These are phyloP conservation scores for Cygnus buccinator DNA, from an alignment of 2,113 vertebrate genomes.

Conservation along the genomic window DNA sequence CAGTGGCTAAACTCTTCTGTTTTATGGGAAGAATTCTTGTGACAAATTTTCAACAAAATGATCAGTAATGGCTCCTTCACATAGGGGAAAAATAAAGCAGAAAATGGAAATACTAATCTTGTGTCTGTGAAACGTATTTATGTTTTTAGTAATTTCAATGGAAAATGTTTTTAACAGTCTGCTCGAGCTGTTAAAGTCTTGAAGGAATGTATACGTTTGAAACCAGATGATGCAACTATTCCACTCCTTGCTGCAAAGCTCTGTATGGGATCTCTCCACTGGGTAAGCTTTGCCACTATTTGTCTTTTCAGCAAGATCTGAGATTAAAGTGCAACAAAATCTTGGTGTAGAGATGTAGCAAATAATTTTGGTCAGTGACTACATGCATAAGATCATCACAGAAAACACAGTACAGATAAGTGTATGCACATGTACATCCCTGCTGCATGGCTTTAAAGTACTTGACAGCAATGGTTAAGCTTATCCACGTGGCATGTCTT, in stretches of 20 bases:
- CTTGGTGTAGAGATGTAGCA: not conserved
- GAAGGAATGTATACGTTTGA: slow-evolving; percentile 95
- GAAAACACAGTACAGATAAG: not conserved
- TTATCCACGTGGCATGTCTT: not conserved
- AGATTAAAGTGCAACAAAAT: not conserved
- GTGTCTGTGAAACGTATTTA: not conserved
- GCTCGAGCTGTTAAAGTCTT: slow-evolving; percentile 96
- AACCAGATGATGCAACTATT: slow-evolving; percentile 94
- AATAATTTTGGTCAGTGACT: not conserved
- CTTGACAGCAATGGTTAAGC: not conserved
- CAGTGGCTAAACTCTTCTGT: not conserved
- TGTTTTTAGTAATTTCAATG: slow-evolving; percentile 39
- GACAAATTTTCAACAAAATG: not conserved
- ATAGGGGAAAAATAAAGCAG: not conserved
- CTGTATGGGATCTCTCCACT: slow-evolving; percentile 95
- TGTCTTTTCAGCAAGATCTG: not conserved
- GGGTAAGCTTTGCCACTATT: slow-evolving; percentile 81
- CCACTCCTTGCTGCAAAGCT: slow-evolving; percentile 95
- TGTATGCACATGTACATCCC: not conserved
- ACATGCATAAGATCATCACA: not conserved
- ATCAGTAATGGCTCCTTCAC: not conserved
- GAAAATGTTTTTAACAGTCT: slow-evolving; percentile 78
- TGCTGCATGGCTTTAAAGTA: not conserved
- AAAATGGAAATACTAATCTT: not conserved
- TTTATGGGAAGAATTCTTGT: not conserved